phyloP scores from a whole-genome alignment of 2,113 vertebrate species.

The Heloderma charlesbogerti region DNA sequence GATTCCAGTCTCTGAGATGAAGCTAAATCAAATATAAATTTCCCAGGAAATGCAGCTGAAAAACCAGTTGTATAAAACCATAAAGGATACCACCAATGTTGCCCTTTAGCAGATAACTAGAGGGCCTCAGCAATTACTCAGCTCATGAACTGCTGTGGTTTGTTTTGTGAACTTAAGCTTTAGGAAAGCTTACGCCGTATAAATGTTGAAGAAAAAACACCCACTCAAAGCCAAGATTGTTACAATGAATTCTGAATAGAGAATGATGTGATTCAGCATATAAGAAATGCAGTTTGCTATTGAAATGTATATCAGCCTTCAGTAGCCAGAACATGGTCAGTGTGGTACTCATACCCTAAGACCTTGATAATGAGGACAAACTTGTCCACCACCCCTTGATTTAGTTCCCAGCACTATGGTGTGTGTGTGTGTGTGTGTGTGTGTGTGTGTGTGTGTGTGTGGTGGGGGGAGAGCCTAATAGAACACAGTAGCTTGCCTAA shows the following conservation, averaged over 20 bases:
- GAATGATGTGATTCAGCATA: not conserved
- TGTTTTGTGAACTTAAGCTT: not conserved
- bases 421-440: not conserved
- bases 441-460: not conserved
- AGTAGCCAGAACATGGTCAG: not conserved
- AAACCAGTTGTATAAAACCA: not conserved
- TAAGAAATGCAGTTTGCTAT: not conserved
- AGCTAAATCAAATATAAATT: constrained; percentile 21
- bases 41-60: not conserved
- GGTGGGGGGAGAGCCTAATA: not conserved
- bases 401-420: not conserved
- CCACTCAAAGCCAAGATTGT: not conserved
- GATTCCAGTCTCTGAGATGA: not conserved
- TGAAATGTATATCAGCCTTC: not conserved
- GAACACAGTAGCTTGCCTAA: not conserved
- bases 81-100: constrained; percentile 2
- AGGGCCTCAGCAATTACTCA: constrained; percentile 4
- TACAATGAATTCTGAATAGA: not conserved
- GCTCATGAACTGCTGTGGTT: constrained; percentile 2
- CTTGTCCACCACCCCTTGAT: not conserved
- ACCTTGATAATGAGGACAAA: not conserved
- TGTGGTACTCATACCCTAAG: not conserved
- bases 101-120: not conserved
- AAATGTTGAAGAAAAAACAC: not conserved
- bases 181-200: not conserved